phyloP scores from a whole-genome alignment of 2,797 vertebrate species.

The Gymnoscopelus braueri region DNA sequence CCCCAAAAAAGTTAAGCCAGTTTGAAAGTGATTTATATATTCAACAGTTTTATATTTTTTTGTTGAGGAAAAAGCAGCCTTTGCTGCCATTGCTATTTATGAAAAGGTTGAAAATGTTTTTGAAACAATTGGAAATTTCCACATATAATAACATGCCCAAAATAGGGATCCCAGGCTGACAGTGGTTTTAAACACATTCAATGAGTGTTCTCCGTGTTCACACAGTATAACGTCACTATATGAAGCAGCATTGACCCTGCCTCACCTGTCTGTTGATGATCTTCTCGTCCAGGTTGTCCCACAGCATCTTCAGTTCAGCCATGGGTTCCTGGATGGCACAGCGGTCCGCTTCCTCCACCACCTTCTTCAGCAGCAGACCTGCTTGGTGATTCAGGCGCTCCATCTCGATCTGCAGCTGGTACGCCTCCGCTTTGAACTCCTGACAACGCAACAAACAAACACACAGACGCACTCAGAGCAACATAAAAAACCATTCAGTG shows the following conservation, averaged over 20 bases:
- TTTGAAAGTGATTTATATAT: neutral
- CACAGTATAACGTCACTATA: too few species aligned
- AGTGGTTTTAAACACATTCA: too few species aligned
- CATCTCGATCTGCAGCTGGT: conserved; percentile 99
- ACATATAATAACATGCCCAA: too few species aligned
- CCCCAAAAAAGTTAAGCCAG: neutral
- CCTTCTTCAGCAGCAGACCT: conserved; percentile 93
- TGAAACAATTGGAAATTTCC: too few species aligned
- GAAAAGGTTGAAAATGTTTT: too few species aligned
- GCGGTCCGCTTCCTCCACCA: conserved; percentile 88
- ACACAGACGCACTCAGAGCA: conserved; percentile 18
- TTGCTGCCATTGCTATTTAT: too few species aligned
- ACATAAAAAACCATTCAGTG: conserved; percentile 45
- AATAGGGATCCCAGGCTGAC: too few species aligned
- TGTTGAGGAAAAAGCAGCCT: too few species aligned
- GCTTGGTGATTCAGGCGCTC: conserved; percentile 96
- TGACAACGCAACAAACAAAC: conserved; percentile 54
- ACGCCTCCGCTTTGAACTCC: conserved; percentile 96
- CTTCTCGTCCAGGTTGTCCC: conserved; percentile 92
- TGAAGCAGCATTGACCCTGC: neutral
- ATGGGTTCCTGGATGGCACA: conserved; percentile 92
- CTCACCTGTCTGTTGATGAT: conserved; percentile 94
- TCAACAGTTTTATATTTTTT: neutral
- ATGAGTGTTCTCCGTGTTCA: too few species aligned
- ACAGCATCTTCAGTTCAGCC: conserved; percentile 91